Conservation (phyloP, 2,113 vertebrate species). For the Neolamprologus toae region DNA sequence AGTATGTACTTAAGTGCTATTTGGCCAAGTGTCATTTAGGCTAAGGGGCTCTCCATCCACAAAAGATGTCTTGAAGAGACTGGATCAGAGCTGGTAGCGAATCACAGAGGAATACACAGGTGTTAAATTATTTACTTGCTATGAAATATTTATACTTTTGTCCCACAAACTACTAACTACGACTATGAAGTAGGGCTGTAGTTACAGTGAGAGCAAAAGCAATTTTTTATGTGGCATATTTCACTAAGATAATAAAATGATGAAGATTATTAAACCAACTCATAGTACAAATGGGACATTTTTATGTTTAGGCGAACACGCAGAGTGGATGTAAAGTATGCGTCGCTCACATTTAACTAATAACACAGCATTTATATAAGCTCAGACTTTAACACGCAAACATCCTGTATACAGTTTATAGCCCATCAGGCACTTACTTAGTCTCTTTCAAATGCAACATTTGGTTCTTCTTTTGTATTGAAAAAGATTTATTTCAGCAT, state of each 20-base stretch:
- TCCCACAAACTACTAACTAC: conserved; percentile 63
- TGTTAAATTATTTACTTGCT: conserved; percentile 69
- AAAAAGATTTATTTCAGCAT: neutral
- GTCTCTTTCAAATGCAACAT: neutral
- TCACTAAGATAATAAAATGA: neutral
- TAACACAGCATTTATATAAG: neutral
- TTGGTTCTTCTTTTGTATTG: neutral
- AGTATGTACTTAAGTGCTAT: conserved; percentile 80
- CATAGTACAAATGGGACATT: neutral
- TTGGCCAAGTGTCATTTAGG: conserved; percentile 77
- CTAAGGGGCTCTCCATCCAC: conserved; percentile 73
- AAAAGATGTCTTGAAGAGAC: conserved; percentile 73
- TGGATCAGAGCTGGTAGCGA: conserved; percentile 62
- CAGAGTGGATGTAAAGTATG: neutral
- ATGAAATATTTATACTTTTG: conserved; percentile 72
- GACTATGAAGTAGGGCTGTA: conserved; percentile 21
- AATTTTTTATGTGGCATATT: neutral
- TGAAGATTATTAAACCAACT: neutral
- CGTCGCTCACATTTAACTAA: conserved; percentile 2
- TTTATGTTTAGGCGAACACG: neutral
- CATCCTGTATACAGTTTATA: neutral
- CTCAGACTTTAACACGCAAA: neutral
- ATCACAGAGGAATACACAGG: conserved; percentile 64
- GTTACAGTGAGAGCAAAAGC: neutral
- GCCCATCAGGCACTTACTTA: neutral